A percentile compares a stretch with the other conserved stretches of the same genome.
These are phyloP conservation scores for Danio tinwini DNA, from an alignment of 2,797 vertebrate species.

Conservation along the genomic window DNA sequence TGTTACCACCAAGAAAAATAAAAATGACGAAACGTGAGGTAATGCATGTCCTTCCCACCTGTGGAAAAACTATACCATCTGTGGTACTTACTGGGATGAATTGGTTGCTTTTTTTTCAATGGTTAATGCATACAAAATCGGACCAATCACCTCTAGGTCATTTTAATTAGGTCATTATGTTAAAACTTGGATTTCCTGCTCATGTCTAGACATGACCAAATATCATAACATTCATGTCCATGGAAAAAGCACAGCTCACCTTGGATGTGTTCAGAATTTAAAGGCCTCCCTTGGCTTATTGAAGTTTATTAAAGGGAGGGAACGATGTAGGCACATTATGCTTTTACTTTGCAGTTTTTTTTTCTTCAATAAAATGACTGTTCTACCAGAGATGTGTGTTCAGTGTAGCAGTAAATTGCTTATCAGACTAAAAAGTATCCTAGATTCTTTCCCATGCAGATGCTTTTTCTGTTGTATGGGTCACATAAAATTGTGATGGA, in stretches of 20 bases:
- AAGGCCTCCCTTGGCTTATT: neutral
- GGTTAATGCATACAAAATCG: conserved; percentile 27
- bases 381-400: conserved; percentile 15
- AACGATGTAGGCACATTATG: neutral
- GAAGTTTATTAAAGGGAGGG: neutral
- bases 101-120: conserved; percentile 17
- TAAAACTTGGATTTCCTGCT: conserved; percentile 39
- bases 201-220: conserved; percentile 49
- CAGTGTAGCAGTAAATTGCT: conserved; percentile 15
- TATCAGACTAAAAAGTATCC: neutral
- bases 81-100: neutral
- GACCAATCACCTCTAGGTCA: conserved; percentile 19
- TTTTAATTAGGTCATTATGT: conserved; percentile 40
- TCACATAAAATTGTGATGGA: neutral
- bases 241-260: conserved; percentile 31
- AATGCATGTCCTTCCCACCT: conserved; percentile 37
- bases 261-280: conserved; percentile 25
- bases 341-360: neutral
- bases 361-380: neutral
- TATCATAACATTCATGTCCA: conserved; percentile 14
- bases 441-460: neutral
- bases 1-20: conserved; percentile 22
- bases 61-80: conserved; percentile 31
- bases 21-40: conserved; percentile 41
- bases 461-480: neutral